Percentiles rank a stretch among this genome's conserved stretches.
phyloP scores from a whole-genome alignment of 2,888 invertebrate species.

The Neria commutata region DNA sequence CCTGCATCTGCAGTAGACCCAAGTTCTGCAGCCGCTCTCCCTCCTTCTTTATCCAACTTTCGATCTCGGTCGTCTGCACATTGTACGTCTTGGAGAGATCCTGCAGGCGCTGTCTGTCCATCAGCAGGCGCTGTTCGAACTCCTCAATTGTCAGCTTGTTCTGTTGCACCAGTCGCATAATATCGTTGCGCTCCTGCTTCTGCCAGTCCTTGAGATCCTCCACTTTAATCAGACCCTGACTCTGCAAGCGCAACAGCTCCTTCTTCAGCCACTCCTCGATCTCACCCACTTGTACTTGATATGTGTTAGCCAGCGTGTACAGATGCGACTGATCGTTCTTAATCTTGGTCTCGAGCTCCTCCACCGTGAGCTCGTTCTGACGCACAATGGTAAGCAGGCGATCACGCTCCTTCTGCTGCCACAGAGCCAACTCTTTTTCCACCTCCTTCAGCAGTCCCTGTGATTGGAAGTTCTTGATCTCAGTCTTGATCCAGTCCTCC shows the following conservation, averaged over 20 bases:
- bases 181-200: conserved; percentile 47
- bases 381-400: conserved; percentile 49
- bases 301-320: conserved; percentile 50
- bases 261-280: conserved; percentile 57
- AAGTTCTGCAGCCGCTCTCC: conserved; percentile 51
- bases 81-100: conserved; percentile 53
- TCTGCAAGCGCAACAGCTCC: conserved; percentile 50
- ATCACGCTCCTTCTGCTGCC: conserved; percentile 57
- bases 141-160: conserved; percentile 56
- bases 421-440: conserved; percentile 49
- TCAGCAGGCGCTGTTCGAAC: conserved; percentile 49
- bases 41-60: conserved; percentile 55
- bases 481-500: conserved; percentile 55
- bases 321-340: conserved; percentile 53
- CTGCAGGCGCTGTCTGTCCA: conserved; percentile 50
- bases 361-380: conserved; percentile 51
- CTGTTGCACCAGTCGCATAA: conserved; percentile 47
- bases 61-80: conserved; percentile 54
- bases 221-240: conserved; percentile 51
- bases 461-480: conserved; percentile 51
- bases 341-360: conserved; percentile 53
- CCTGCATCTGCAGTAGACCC: conserved; percentile 49
- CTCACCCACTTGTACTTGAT: conserved; percentile 53
- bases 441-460: conserved; percentile 56
- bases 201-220: conserved; percentile 59